phyloP scores from a whole-genome alignment of 2,888 invertebrate genomes.

The Papilio demoleus region DNA sequence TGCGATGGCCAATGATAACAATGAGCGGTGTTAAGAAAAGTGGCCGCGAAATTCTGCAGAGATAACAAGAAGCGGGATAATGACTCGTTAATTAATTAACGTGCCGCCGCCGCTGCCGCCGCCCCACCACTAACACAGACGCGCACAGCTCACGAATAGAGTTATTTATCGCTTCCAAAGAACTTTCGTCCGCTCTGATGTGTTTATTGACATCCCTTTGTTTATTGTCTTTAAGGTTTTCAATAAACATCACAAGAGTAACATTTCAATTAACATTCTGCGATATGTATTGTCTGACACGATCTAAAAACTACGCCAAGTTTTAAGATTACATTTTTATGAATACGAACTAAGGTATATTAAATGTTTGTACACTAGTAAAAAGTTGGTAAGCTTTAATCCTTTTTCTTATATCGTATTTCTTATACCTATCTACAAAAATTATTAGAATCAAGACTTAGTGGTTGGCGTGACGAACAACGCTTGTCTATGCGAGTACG shows the following conservation, averaged over 20 bases:
- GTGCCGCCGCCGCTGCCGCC: constrained; percentile 39
- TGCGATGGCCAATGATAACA: constrained; percentile 80
- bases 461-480: too few species aligned
- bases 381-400: too few species aligned
- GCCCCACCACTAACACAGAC: background rate
- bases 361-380: too few species aligned
- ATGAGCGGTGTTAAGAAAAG: constrained; percentile 72
- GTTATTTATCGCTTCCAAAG: constrained; percentile 28
- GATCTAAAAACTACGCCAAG: background rate
- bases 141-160: constrained; percentile 3
- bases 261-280: background rate
- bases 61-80: constrained; percentile 66
- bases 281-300: constrained; percentile 5
- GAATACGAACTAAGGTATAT: too few species aligned
- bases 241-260: background rate
- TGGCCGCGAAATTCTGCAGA: constrained; percentile 66
- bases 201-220: background rate
- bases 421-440: too few species aligned
- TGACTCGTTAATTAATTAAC: constrained; percentile 68
- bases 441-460: too few species aligned
- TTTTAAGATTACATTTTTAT: background rate
- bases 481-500: too few species aligned
- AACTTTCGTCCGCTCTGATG: background rate
- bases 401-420: too few species aligned
- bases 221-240: background rate